phyloP scores from a whole-genome alignment of 1,140 invertebrate genomes.

The Magallana angulata region DNA sequence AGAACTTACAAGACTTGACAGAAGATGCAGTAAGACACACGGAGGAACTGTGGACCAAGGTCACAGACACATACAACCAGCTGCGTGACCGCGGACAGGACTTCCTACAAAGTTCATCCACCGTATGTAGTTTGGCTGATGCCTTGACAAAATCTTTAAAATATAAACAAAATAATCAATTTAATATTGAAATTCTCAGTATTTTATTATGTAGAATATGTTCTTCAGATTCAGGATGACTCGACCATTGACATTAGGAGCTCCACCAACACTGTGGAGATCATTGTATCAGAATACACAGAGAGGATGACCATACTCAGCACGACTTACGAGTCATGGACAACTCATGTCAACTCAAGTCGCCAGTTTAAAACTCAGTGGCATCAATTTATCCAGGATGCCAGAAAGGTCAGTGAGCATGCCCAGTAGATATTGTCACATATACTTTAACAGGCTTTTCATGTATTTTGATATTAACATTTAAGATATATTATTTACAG shows the following conservation, averaged over 20 bases:
- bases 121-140: constrained; percentile 79
- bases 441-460: neutral
- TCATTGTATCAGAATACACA: constrained; percentile 85
- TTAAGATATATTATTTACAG: too few species aligned
- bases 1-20: constrained; percentile 77
- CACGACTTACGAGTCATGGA: constrained; percentile 86
- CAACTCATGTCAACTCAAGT: constrained; percentile 83
- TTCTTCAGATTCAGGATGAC: constrained; percentile 84
- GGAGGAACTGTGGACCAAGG: constrained; percentile 72
- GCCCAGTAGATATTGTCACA: neutral
- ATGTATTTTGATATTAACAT: neutral
- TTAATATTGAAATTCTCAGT: too few species aligned
- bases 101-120: constrained; percentile 85
- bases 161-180: too few species aligned
- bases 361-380: constrained; percentile 85
- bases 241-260: constrained; percentile 87
- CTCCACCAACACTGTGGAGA: constrained; percentile 86
- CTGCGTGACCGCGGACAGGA: constrained; percentile 84
- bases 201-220: too few species aligned
- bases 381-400: constrained; percentile 87
- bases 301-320: constrained; percentile 85
- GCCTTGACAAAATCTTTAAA: too few species aligned
- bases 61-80: constrained; percentile 77
- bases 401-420: constrained; percentile 83
- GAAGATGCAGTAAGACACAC: constrained; percentile 75